Conservation (phyloP, 2,888 invertebrate species). For the Cataglyphis albicans region DNA sequence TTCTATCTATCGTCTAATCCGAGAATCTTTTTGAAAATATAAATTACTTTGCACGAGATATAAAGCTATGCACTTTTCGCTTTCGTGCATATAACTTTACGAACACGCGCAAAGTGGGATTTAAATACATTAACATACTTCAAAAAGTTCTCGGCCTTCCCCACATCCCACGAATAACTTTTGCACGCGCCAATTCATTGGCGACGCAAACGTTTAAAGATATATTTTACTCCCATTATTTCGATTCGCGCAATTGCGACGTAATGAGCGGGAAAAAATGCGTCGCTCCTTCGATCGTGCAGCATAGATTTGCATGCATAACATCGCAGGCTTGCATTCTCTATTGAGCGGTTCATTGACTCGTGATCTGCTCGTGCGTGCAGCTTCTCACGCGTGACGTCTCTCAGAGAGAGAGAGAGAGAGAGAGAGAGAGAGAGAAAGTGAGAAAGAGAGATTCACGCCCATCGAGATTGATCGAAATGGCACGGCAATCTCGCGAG, state of each 20-base stretch:
- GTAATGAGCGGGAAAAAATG: constrained; percentile 36
- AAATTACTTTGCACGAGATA: constrained; percentile 21
- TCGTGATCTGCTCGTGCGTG: constrained; percentile 46
- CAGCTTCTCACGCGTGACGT: constrained; percentile 52
- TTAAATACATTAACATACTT: constrained; percentile 52
- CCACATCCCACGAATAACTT: constrained; percentile 13
- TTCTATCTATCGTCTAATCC: background rate
- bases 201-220: constrained; percentile 13
- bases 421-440: constrained; percentile 1
- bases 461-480: constrained; percentile 46
- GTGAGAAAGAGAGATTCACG: constrained; percentile 18
- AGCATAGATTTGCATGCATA: constrained; percentile 54
- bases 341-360: constrained; percentile 53
- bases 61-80: background rate
- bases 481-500: constrained; percentile 40
- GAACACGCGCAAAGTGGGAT: background rate
- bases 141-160: constrained; percentile 35
- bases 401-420: constrained; percentile 7
- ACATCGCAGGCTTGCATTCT: constrained; percentile 35
- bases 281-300: constrained; percentile 50
- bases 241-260: constrained; percentile 40
- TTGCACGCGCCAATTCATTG: background rate
- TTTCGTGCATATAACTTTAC: constrained; percentile 14
- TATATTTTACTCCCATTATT: constrained; percentile 21
- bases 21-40: background rate